Evolutionary conservation across 2,888 invertebrate genomes (phyloP).

Genomic region (Drosophila eohydei): DNA sequence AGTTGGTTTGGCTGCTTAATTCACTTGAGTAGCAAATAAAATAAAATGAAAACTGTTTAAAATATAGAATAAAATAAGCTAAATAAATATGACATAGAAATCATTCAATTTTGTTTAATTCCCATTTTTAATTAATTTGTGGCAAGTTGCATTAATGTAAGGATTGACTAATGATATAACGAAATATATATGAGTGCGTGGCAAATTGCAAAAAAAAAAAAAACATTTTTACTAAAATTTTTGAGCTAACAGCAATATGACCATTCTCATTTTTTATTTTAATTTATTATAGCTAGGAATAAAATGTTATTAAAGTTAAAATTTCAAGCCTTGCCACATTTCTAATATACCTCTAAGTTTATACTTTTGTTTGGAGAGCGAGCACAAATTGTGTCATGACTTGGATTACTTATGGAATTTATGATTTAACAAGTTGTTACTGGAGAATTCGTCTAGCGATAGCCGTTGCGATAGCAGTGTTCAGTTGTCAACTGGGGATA

Average conservation of each 20-base stretch:
- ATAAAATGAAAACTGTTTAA: not conserved
- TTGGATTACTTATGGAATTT: constrained; percentile 69
- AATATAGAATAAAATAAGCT: not conserved
- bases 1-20: too few relatives aligned
- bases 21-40: not conserved
- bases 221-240: too few relatives aligned
- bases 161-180: too few relatives aligned
- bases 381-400: constrained; percentile 45
- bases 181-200: too few relatives aligned
- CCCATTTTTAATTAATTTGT: not conserved
- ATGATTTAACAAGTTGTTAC: constrained; percentile 75
- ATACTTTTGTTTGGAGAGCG: constrained; percentile 8
- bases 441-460: constrained; percentile 47
- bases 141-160: too few relatives aligned
- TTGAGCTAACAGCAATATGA: too few relatives aligned
- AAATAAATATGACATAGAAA: too few relatives aligned
- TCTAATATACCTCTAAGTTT: not conserved
- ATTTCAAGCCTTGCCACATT: too few relatives aligned
- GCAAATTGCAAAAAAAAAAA: too few relatives aligned
- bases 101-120: not conserved
- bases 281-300: too few relatives aligned
- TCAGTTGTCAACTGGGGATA: constrained; percentile 60
- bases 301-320: too few relatives aligned
- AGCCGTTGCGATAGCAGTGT: constrained; percentile 29
- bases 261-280: too few relatives aligned